Conservation (phyloP, 2,797 vertebrate genomes). For the Falco columbarius region DNA sequence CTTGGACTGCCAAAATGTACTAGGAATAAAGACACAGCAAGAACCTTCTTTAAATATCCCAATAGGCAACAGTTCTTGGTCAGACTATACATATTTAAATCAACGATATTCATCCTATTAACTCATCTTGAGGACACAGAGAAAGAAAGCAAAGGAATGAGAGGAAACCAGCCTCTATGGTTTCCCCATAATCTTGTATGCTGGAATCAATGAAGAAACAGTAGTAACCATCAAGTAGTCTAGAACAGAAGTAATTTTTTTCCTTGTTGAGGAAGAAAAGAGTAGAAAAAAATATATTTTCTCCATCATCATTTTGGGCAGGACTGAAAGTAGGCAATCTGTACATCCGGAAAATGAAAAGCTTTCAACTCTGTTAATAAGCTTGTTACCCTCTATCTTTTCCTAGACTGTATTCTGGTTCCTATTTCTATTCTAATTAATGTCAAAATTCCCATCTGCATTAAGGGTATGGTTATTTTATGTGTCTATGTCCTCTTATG, state of each 20-base stretch:
- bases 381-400: accelerated
- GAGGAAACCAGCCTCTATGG: accelerated
- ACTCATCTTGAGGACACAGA: background rate
- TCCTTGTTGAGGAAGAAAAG: background rate
- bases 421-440: background rate
- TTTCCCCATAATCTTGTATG: background rate
- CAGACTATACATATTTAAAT: background rate
- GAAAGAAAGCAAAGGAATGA: background rate
- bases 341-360: background rate
- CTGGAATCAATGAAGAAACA: background rate
- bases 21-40: background rate
- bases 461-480: background rate
- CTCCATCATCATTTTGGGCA: background rate
- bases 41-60: background rate
- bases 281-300: background rate
- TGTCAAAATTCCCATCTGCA: background rate
- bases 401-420: background rate
- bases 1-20: background rate
- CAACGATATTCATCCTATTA: background rate
- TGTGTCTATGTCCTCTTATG: background rate
- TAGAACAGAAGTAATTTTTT: background rate
- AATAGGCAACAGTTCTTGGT: background rate
- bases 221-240: background rate
- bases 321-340: background rate
- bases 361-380: background rate